Base-by-base conservation (phyloP, 2,888 invertebrate species). In the Sepioteuthis lessoniana region DNA sequence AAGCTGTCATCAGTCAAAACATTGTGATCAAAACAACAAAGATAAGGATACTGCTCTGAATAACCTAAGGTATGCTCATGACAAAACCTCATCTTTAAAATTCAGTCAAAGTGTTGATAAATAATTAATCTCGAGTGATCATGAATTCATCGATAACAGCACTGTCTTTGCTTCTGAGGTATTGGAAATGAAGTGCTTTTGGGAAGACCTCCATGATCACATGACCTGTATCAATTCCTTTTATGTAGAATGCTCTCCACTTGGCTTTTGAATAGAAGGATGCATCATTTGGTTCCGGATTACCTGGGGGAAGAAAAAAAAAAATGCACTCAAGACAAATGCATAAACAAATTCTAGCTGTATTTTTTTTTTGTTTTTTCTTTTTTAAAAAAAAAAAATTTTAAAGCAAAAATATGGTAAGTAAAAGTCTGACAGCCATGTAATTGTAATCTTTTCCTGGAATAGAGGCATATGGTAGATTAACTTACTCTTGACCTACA, bases 221-320 rank as follows among this genome's bases (percentile, higher is more conserved):
- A 91, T 94, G 94, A 21, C 95, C 95, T 0, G 94, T 94, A 13
- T 94, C 92, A 28, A 94, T n/a, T 1, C 94, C 94, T 55, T 91
- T 38, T n/a, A 94, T 92, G 42, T 94, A 93, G 90, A 50, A 93
- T 4, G 94, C 95, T 25, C 95, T 90, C 95, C 95, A 95, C 38
- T 93, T 93, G 25, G 94, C 94, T 37, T 90, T 35, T 21, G 92
- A 93, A 28, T 42, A 38, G 90, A 95, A 95, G 50, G 94, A 94
- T 25, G 94, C 94, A 93, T 94, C 95, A 35, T 95, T 95, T 37
- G 94, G 93, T 38, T 94, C 94, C 7, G 94, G 94, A 90, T 95
- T 95, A 42, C 95, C 95, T 95, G 94, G 19, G 90, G 7, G 42
- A 42, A 5, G 7, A 42, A 46, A 21, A 46, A 42, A 55, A 76